phyloP scores from a whole-genome alignment of 1,140 invertebrate genomes.

The Drosophila chauvacae region DNA sequence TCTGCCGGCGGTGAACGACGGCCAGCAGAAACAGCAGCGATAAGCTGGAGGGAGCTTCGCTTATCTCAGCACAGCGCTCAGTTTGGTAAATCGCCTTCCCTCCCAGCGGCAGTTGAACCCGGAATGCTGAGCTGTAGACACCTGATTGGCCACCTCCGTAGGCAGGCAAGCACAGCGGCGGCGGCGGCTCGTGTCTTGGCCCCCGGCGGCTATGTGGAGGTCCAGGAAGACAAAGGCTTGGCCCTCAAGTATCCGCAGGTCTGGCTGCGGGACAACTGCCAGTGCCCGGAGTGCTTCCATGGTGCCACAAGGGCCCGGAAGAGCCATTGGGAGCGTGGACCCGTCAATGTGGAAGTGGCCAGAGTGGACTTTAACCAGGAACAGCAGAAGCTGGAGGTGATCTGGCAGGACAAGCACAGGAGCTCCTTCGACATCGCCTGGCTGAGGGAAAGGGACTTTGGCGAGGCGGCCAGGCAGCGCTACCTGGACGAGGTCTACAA shows the following conservation, averaged over 20 bases:
- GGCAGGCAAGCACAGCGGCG: conserved; percentile 28
- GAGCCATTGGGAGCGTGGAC: conserved; percentile 66
- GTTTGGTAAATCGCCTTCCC: not conserved
- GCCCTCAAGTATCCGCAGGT: conserved; percentile 86
- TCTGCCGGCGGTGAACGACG: conserved; percentile 2
- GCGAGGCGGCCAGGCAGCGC: conserved; percentile 83
- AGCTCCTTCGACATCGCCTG: conserved; percentile 85
- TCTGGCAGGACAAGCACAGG: conserved; percentile 87
- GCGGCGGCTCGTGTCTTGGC: conserved; percentile 36
- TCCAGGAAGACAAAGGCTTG: conserved; percentile 7
- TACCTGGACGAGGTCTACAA: conserved; percentile 86
- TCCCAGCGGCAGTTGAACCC: conserved; percentile 37
- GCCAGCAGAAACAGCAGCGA: conserved; percentile 7
- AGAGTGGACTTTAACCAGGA: conserved; percentile 44
- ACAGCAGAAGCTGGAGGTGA: conserved; percentile 81
- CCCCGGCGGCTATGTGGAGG: conserved; percentile 48
- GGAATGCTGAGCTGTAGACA: conserved; percentile 68
- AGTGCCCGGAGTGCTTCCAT: conserved; percentile 88
- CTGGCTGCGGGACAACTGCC: conserved; percentile 90
- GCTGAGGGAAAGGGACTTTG: conserved; percentile 87
- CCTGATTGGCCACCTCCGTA: conserved; percentile 49
- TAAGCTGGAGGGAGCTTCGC: conserved; percentile 4
- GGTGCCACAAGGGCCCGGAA: conserved; percentile 86
- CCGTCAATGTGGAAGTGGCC: conserved; percentile 16
- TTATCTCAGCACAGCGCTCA: not conserved